A percentile compares a stretch with the other conserved stretches of the same genome.
phyloP scores from a whole-genome alignment of 37 sponge, comb jelly and placozoan genomes.

The Corticium candelabrum region DNA sequence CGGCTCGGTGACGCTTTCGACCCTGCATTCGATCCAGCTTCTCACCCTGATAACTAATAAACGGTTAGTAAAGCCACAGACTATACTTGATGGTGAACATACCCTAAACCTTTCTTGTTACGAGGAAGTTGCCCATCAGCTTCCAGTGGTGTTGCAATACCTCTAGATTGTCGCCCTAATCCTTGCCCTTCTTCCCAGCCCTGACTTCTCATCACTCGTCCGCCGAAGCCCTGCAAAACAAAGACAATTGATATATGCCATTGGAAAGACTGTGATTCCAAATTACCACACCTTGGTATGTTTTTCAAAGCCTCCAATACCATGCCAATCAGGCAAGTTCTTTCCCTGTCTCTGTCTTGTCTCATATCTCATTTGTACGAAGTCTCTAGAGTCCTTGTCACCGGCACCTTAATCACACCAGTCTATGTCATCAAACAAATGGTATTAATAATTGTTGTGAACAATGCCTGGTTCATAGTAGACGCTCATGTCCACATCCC shows the following conservation, averaged over 20 bases:
- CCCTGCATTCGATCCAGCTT: too few relatives aligned
- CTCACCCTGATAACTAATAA: too few relatives aligned
- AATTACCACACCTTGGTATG: constrained; percentile 52
- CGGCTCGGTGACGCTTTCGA: too few relatives aligned
- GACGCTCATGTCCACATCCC: constrained; percentile 75
- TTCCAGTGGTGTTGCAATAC: constrained; percentile 58
- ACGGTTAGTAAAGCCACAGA: too few relatives aligned
- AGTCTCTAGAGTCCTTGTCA: constrained; percentile 60
- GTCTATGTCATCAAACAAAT: too few relatives aligned
- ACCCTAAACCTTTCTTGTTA: constrained; percentile 81
- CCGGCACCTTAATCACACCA: constrained; percentile 48
- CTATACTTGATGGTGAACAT: constrained; percentile 11
- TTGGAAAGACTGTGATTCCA: background rate
- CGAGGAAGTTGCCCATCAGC: constrained; percentile 58
- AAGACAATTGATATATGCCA: background rate
- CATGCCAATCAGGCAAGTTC: constrained; percentile 16
- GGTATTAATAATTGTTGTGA: too few relatives aligned
- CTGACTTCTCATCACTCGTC: constrained; percentile 47
- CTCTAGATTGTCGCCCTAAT: constrained; percentile 33
- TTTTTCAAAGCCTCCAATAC: constrained; percentile 41
- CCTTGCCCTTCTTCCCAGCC: constrained; percentile 83
- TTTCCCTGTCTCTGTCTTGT: constrained; percentile 38
- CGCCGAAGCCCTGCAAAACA: constrained; percentile 62
- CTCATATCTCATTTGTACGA: constrained; percentile 51
- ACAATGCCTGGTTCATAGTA: constrained; percentile 66